Evolutionary conservation across 2,888 invertebrate species (phyloP).

Genomic region (Cerceris ruficornis): DNA sequence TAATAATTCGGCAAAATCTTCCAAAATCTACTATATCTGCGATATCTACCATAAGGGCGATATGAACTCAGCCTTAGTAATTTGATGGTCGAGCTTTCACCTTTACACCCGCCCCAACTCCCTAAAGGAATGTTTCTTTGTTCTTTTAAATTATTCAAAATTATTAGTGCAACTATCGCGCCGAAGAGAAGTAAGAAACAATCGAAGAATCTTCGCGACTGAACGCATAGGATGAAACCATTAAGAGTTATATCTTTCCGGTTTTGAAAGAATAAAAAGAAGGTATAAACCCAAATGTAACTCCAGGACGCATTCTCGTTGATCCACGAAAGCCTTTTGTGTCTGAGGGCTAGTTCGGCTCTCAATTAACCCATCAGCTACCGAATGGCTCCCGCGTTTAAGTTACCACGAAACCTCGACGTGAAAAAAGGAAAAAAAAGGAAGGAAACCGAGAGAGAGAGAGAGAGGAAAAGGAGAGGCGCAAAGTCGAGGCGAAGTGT

Average conservation of each 20-base stretch:
- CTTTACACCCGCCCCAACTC: too few relatives aligned
- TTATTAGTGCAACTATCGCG: too few relatives aligned
- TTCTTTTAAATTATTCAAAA: too few relatives aligned
- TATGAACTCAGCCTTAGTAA: too few relatives aligned
- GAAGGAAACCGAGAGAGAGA: constrained; percentile 40
- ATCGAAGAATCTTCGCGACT: too few relatives aligned
- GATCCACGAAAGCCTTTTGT: constrained; percentile 70
- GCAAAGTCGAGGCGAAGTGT: constrained; percentile 36
- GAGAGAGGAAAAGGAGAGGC: constrained; percentile 31
- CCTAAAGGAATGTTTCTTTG: too few relatives aligned
- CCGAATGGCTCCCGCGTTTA: constrained; percentile 76
- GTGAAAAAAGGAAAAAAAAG: constrained; percentile 59
- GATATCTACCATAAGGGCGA: too few relatives aligned
- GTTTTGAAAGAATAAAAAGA: constrained; percentile 4
- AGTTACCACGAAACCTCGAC: constrained; percentile 69
- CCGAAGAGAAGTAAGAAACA: too few relatives aligned
- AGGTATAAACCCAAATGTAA: constrained; percentile 26
- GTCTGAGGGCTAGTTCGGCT: constrained; percentile 71
- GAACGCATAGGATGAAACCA: not conserved
- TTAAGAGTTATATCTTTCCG: not conserved
- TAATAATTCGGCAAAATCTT: too few relatives aligned
- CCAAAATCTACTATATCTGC: too few relatives aligned
- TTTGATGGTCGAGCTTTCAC: too few relatives aligned
- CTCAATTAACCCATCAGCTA: constrained; percentile 81
- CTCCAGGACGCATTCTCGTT: constrained; percentile 51